Percentiles rank a stretch among this genome's conserved stretches.
These are phyloP conservation scores for Agonopterix heracliana DNA, from an alignment of 2,888 invertebrate species.

Conservation along the genomic window DNA sequence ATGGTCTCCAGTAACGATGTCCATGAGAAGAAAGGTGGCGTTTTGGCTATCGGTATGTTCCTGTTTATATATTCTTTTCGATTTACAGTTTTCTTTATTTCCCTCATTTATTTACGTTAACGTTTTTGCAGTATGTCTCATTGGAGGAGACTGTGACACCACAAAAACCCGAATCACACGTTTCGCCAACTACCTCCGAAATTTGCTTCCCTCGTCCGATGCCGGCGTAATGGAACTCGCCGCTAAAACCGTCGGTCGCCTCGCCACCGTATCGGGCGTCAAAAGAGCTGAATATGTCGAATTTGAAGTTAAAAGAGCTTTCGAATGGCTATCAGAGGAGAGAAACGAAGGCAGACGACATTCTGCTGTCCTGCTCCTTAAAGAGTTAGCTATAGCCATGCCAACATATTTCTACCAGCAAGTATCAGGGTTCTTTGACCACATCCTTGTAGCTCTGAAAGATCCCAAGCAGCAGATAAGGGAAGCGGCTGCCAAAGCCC, in stretches of 20 bases:
- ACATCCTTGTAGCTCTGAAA: constrained; percentile 92
- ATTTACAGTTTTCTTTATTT: not conserved
- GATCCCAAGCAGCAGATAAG: constrained; percentile 94
- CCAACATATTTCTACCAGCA: constrained; percentile 98
- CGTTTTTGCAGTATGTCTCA: constrained; percentile 85
- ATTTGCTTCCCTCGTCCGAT: constrained; percentile 92
- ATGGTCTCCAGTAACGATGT: constrained; percentile 96
- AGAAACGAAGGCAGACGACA: constrained; percentile 93
- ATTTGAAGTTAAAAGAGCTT: constrained; percentile 96
- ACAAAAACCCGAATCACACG: constrained; percentile 92
- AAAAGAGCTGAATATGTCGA: constrained; percentile 98
- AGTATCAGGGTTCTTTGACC: constrained; percentile 94
- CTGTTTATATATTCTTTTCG: not conserved
- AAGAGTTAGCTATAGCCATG: constrained; percentile 95
- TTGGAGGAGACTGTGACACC: constrained; percentile 95
- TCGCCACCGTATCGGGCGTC: constrained; percentile 93
- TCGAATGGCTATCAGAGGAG: constrained; percentile 96
- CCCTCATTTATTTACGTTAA: not conserved
- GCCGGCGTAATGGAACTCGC: constrained; percentile 96
- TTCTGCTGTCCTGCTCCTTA: constrained; percentile 93
- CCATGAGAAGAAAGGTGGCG: constrained; percentile 96
- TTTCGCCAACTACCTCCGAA: constrained; percentile 94
- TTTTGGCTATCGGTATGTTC: constrained; percentile 88
- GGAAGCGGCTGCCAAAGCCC: constrained; percentile 94
- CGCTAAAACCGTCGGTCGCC: constrained; percentile 94